These are phyloP conservation scores for Phalanger gymnotis DNA, from an alignment of 2,797 vertebrate species.

Conservation along the genomic window DNA sequence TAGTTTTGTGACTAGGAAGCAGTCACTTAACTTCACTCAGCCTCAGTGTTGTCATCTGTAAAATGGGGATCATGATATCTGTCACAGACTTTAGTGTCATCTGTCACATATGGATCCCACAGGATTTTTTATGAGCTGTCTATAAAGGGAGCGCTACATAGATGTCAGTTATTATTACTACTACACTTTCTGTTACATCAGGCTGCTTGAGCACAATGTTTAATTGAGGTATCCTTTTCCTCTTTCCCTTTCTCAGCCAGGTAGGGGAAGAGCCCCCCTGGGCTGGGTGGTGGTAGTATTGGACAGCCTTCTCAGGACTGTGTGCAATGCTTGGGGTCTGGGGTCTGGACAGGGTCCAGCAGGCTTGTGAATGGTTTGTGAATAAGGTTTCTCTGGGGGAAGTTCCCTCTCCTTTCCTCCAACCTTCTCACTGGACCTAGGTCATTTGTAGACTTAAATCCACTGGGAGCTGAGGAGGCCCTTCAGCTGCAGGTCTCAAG, in stretches of 20 bases:
- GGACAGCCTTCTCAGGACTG: accelerated
- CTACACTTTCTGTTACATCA: not conserved
- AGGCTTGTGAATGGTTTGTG: not conserved
- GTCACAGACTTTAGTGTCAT: not conserved
- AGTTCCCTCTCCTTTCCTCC: not conserved
- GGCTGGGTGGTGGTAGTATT: not conserved
- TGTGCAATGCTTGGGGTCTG: not conserved
- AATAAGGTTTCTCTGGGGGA: not conserved
- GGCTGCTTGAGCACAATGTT: constrained; percentile 17
- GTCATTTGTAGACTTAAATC: not conserved
- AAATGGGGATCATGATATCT: not conserved
- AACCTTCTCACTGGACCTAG: not conserved
- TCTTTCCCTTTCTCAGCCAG: not conserved
- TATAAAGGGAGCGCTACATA: not conserved
- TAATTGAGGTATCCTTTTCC: not conserved
- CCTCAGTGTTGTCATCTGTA: not conserved
- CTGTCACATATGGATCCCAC: not conserved
- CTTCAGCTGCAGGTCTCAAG: not conserved
- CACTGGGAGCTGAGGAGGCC: not conserved
- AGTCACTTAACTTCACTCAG: not conserved
- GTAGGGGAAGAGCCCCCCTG: not conserved
- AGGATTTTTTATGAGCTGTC: not conserved
- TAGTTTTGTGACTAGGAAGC: not conserved
- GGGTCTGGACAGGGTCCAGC: not conserved
- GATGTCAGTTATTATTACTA: not conserved